Conservation (phyloP, 2,797 vertebrate species). For the Diplodus puntazzo region DNA sequence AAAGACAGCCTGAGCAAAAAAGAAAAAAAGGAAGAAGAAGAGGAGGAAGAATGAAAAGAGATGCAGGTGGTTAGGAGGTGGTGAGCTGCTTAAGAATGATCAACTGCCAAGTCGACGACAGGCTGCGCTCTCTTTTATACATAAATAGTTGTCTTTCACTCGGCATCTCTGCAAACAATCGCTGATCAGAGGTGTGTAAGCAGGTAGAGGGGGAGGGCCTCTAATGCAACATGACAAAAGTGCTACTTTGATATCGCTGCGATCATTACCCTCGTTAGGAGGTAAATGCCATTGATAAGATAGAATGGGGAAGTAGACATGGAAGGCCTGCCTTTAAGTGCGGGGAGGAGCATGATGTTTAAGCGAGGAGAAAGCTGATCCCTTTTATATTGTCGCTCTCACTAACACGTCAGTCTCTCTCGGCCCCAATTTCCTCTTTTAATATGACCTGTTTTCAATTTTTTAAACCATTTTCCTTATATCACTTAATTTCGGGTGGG, state of each 20-base stretch:
- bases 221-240: slow-evolving; percentile 86
- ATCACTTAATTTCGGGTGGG: slow-evolving; percentile 28
- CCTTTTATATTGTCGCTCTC: slow-evolving; percentile 65
- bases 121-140: slow-evolving; percentile 67
- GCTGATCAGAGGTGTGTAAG: slow-evolving; percentile 80
- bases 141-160: slow-evolving; percentile 84
- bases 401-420: slow-evolving; percentile 42
- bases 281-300: slow-evolving; percentile 85
- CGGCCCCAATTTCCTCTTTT: slow-evolving; percentile 53
- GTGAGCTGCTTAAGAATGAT: slow-evolving; percentile 71
- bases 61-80: slow-evolving; percentile 60
- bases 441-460: slow-evolving; percentile 36
- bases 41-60: slow-evolving; percentile 40
- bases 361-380: slow-evolving; percentile 63
- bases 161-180: slow-evolving; percentile 78
- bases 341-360: slow-evolving; percentile 73
- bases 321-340: slow-evolving; percentile 80
- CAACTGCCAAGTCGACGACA: slow-evolving; percentile 62
- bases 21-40: slow-evolving; percentile 14
- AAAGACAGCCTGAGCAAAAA: slow-evolving; percentile 58
- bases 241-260: slow-evolving; percentile 83
- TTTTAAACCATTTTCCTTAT: slow-evolving; percentile 31
- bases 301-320: slow-evolving; percentile 83
- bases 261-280: slow-evolving; percentile 80
- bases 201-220: slow-evolving; percentile 74